A percentile compares a stretch with the other conserved stretches of the same genome.
Evolutionary conservation across 2,797 vertebrate genomes (phyloP).

Genomic region (Characodon lateralis): DNA sequence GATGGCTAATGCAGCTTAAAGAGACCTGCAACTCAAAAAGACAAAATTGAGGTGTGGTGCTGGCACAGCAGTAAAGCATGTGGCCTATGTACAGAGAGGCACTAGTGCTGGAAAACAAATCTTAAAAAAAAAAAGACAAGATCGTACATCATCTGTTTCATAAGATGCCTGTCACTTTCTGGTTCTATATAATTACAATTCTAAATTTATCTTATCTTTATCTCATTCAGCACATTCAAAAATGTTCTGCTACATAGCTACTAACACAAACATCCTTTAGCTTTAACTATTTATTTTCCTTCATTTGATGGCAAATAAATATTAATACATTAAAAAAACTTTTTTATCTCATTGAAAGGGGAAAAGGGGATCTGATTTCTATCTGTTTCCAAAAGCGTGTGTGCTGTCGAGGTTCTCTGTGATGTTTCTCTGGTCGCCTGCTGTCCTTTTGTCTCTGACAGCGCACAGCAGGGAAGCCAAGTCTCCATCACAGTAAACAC

Average conservation of each 20-base stretch:
- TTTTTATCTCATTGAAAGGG: neutral
- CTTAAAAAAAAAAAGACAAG: too few relatives aligned
- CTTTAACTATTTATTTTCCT: neutral
- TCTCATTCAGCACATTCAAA: neutral
- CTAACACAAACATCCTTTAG: neutral
- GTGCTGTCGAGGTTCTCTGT: conserved; percentile 3
- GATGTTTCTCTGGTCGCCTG: conserved; percentile 23
- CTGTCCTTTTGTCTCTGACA: conserved; percentile 43
- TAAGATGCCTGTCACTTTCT: neutral
- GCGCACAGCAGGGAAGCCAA: conserved; percentile 31
- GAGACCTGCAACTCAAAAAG: neutral
- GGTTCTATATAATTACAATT: neutral
- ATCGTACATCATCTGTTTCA: neutral
- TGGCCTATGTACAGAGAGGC: too few relatives aligned
- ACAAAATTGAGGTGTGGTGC: too few relatives aligned
- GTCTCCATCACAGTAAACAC: conserved; percentile 36
- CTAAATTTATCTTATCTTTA: neutral
- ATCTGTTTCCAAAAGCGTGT: neutral
- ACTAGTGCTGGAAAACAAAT: too few relatives aligned
- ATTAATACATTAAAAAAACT: neutral
- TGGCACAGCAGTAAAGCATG: too few relatives aligned
- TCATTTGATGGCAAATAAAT: neutral
- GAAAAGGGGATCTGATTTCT: neutral
- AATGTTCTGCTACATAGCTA: neutral
- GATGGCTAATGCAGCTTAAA: neutral